Evolutionary conservation across 1,140 invertebrate genomes (phyloP).

Genomic region (Gonioctena quinquepunctata): DNA sequence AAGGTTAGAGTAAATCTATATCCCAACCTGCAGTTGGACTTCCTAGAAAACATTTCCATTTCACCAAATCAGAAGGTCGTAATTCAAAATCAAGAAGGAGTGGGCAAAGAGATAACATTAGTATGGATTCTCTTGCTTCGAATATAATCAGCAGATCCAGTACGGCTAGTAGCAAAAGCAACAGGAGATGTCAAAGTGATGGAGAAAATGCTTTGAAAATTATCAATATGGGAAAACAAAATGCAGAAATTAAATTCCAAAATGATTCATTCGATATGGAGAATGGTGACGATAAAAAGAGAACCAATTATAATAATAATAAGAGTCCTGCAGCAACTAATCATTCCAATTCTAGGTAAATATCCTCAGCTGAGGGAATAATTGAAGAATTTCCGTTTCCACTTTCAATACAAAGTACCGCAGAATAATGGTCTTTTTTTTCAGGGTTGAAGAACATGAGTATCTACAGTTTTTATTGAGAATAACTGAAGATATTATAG

Average conservation of each 20-base stretch:
- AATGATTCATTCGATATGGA: too few relatives aligned
- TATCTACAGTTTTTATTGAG: constrained; percentile 46
- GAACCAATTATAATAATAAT: too few relatives aligned
- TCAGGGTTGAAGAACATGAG: constrained; percentile 40
- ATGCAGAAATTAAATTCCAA: too few relatives aligned
- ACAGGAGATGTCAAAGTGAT: background rate
- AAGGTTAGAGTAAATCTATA: background rate
- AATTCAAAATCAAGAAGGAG: background rate
- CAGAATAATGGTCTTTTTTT: constrained; percentile 14
- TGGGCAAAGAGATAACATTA: background rate
- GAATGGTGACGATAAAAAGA: background rate
- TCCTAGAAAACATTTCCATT: background rate
- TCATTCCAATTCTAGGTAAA: background rate
- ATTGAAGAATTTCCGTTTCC: background rate
- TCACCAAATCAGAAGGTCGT: background rate
- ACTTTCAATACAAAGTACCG: background rate
- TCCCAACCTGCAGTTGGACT: background rate
- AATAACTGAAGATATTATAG: constrained; percentile 50
- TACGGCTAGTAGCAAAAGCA: background rate
- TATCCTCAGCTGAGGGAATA: background rate
- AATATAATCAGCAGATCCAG: background rate
- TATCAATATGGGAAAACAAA: background rate
- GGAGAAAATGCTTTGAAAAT: background rate
- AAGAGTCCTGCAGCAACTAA: background rate
- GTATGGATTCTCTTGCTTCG: background rate